Conservation (phyloP, 2,797 vertebrate genomes). For the Tragopan temminckii region DNA sequence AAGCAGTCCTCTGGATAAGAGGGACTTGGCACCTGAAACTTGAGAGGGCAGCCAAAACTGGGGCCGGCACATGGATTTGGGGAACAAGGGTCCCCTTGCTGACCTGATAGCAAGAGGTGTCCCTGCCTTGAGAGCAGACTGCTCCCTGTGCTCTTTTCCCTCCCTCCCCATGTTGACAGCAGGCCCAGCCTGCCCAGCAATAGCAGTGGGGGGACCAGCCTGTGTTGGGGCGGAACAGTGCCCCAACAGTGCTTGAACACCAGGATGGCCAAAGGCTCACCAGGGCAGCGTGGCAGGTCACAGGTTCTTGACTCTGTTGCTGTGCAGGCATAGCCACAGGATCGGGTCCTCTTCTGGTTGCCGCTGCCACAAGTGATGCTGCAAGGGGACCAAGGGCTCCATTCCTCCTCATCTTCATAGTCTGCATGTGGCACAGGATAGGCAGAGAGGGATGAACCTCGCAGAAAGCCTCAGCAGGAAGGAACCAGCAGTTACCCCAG, state of each 20-base stretch:
- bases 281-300: conserved; percentile 86
- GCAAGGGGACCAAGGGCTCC: conserved; percentile 92
- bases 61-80: background rate
- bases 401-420: conserved; percentile 88
- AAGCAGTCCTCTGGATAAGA: background rate
- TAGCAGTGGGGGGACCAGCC: background rate
- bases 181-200: background rate
- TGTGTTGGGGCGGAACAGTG: background rate
- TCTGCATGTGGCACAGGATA: conserved; percentile 75
- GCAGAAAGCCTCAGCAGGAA: background rate
- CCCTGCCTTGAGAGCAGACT: background rate
- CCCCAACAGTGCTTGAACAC: background rate
- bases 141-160: too few relatives aligned
- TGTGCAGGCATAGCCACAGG: conserved; percentile 91
- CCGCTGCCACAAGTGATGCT: conserved; percentile 88
- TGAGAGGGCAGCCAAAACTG: background rate
- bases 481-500: background rate
- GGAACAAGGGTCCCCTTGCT: background rate
- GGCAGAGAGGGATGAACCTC: background rate
- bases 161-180: background rate
- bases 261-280: conserved; percentile 72
- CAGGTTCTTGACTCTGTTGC: conserved; percentile 89
- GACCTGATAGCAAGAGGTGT: background rate
- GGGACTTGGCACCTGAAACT: background rate
- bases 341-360: conserved; percentile 88